Base-by-base conservation (phyloP, 2,797 vertebrate species). In the Myiotriccus ornatus region DNA sequence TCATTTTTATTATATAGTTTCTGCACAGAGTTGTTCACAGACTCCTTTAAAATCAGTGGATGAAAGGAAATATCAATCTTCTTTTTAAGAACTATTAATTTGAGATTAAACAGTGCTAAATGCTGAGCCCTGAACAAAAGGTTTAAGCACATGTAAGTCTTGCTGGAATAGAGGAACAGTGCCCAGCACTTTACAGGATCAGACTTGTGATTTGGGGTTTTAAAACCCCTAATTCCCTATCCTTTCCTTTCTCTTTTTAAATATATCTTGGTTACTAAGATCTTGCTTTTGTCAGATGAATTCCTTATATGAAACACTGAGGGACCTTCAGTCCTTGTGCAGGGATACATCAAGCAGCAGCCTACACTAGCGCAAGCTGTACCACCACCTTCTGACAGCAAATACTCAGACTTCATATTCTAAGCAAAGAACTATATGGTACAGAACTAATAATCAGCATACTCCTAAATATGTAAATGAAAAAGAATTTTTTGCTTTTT, bases 41-140 rank as follows among this genome's bases (percentile, higher is more conserved):
- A 73, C 41, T 69, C 21, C 81, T 93, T 93, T 93, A 57, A 94
- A 89, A 94, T 84, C 43, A 52, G 20, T 49, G 55, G 28, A 92
- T 91, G 50, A 96, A 95, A 93, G 37, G 64, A 87, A 89, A 74
- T 59, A 83, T 17, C 69, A 24, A 32, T 77, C 37, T 56, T 47
- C 44, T 69, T 91, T 80, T 69, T 49, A 75, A 81, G 82, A 91
- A 76, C 50, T 64, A 87, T 92, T 95, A 47, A 86, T 78, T 75
- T 81, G 73, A 94, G 76, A 96, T 96, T 94, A 84, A 94, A 89
- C 28, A 27, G 46, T 37, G 46, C 22, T 93, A 89, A 92, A 94
- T 41, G 53, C 73, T 64, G 76, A 75, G 73, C 43, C 34, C 19
- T 52, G 69, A 94, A 91, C 89, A 95, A 91, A 96, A 93, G 75